Percentiles rank a stretch among this genome's conserved stretches.
These are phyloP conservation scores for Excalfactoria chinensis DNA, from an alignment of 2,113 vertebrate genomes.

Conservation along the genomic window DNA sequence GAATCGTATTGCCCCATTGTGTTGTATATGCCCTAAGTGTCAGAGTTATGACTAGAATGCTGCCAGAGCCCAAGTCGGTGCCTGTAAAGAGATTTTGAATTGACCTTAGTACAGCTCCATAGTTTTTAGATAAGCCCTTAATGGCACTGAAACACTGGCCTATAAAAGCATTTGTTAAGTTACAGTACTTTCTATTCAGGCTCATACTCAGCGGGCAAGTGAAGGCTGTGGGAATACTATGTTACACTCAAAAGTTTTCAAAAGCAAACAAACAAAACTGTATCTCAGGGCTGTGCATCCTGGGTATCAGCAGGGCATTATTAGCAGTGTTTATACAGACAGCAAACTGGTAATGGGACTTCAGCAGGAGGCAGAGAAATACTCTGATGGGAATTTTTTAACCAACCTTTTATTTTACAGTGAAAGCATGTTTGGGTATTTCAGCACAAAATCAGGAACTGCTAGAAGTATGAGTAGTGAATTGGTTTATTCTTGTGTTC, in stretches of 20 bases:
- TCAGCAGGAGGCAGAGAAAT: not conserved
- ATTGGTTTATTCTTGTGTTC: constrained; percentile 1
- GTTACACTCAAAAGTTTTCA: constrained; percentile 33
- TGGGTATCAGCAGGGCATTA: constrained; percentile 36
- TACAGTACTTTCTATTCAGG: constrained; percentile 25
- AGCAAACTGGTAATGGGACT: constrained; percentile 30
- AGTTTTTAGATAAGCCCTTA: constrained; percentile 36
- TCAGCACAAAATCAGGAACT: constrained; percentile 7
- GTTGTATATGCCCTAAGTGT: not conserved
- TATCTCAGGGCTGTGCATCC: not conserved
- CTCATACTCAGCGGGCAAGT: not conserved
- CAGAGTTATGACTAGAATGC: not conserved
- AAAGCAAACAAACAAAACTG: constrained; percentile 60
- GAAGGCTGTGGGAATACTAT: constrained; percentile 59
- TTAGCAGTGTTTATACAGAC: constrained; percentile 35
- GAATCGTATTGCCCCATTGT: not conserved
- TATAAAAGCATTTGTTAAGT: constrained; percentile 57
- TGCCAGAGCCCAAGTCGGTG: not conserved
- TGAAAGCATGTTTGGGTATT: not conserved
- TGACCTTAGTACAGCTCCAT: constrained; percentile 4
- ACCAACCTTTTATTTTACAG: not conserved
- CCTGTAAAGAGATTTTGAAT: constrained; percentile 39
- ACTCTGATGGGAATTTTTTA: not conserved
- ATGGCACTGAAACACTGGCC: constrained; percentile 34
- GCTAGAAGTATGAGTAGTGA: not conserved